Evolutionary conservation across 2,113 vertebrate genomes (phyloP).

Genomic region (Nanger granti): DNA sequence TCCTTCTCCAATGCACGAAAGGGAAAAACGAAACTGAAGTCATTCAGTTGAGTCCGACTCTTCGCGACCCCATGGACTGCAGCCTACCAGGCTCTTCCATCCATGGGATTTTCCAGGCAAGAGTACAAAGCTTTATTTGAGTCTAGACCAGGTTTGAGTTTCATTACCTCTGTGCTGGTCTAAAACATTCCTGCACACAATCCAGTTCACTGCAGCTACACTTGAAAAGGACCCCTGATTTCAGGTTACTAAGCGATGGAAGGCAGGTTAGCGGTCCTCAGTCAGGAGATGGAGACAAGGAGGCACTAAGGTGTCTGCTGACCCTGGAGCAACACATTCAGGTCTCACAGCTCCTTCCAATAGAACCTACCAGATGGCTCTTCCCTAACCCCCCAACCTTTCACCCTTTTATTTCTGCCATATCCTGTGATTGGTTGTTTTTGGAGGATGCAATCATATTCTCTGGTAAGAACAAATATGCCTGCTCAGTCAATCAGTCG

Average conservation of each 20-base stretch:
- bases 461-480: neutral
- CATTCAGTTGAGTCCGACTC: too few relatives aligned
- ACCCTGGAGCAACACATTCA: too few relatives aligned
- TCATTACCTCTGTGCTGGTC: neutral
- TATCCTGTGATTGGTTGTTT: neutral
- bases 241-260: rapidly evolving
- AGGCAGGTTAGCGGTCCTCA: neutral
- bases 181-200: neutral
- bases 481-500: neutral
- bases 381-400: too few relatives aligned
- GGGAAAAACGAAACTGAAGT: too few relatives aligned
- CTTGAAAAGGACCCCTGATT: neutral
- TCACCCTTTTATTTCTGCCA: neutral
- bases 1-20: too few relatives aligned
- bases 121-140: neutral
- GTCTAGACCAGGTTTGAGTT: neutral
- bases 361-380: neutral
- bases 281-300: neutral
- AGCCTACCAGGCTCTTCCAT: too few relatives aligned
- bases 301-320: rapidly evolving
- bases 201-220: neutral
- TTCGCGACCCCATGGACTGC: too few relatives aligned
- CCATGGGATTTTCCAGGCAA: too few relatives aligned
- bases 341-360: neutral
- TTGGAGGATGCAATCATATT: neutral